These are phyloP conservation scores for Cyprinus carpio DNA, from an alignment of 2,113 vertebrate genomes.

Conservation along the genomic window DNA sequence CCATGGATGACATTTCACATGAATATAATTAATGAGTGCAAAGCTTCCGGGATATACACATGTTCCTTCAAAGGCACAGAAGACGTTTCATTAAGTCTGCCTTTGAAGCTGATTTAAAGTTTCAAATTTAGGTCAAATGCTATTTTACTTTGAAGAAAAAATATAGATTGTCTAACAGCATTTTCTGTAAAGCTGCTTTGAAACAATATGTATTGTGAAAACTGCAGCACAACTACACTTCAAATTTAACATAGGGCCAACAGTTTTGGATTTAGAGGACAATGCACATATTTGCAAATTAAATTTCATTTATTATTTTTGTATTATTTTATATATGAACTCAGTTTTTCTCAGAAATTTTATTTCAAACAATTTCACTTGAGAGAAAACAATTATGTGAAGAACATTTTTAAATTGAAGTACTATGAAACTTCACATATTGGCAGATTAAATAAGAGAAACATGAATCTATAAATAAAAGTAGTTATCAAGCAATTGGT, in stretches of 20 bases:
- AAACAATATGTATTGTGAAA: not conserved
- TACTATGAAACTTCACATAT: too few species aligned
- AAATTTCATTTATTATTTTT: not conserved
- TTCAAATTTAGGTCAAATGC: too few species aligned
- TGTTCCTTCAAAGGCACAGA: not conserved
- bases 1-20: constrained; percentile 56
- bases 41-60: not conserved
- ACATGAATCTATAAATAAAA: too few species aligned
- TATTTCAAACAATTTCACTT: too few species aligned
- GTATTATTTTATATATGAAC: too few species aligned
- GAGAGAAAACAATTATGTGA: too few species aligned
- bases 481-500: too few species aligned
- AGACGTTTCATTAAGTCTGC: not conserved
- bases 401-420: too few species aligned
- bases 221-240: too few species aligned
- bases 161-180: not conserved
- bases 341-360: too few species aligned
- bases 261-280: not conserved
- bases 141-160: not conserved
- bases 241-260: not conserved
- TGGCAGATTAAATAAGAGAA: too few species aligned
- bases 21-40: constrained; percentile 55
- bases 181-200: not conserved
- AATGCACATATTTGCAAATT: not conserved
- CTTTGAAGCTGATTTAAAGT: not conserved